Conservation (phyloP, 2,113 vertebrate genomes). For the Pseudorectes ferrugineus region DNA sequence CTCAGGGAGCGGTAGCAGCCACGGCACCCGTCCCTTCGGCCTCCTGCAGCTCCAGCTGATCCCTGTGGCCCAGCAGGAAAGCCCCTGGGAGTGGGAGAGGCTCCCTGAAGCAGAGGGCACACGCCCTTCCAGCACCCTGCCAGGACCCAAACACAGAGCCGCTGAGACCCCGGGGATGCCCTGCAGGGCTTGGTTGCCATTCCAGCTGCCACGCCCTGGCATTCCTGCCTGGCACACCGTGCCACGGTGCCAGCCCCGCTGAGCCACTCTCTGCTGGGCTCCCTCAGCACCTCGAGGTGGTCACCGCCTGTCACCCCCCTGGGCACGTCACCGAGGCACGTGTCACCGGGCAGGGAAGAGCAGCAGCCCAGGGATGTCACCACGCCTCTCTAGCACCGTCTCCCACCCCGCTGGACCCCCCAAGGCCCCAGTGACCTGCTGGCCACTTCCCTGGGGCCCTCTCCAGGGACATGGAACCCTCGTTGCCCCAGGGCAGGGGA, state of each 20-base stretch:
- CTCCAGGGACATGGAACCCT: background rate
- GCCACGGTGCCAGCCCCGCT: background rate
- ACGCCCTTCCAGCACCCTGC: background rate
- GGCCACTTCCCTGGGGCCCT: background rate
- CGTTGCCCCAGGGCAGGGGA: rapidly evolving
- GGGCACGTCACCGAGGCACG: background rate
- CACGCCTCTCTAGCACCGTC: background rate
- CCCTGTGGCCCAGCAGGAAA: background rate
- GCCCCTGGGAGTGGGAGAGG: background rate
- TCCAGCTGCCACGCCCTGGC: rapidly evolving
- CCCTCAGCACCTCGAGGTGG: background rate
- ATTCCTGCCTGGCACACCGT: background rate
- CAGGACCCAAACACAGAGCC: too few species aligned
- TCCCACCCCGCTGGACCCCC: background rate
- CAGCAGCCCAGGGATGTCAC: background rate
- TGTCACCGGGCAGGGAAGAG: background rate
- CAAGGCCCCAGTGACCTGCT: background rate
- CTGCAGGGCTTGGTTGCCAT: background rate
- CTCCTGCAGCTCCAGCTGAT: background rate
- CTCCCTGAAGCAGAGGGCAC: background rate
- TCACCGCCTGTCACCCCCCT: rapidly evolving
- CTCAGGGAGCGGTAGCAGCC: background rate
- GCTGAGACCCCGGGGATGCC: background rate
- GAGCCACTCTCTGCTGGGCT: background rate
- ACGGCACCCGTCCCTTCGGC: rapidly evolving